Conservation (phyloP, 2,797 vertebrate genomes). For the Galagoides demidoff region DNA sequence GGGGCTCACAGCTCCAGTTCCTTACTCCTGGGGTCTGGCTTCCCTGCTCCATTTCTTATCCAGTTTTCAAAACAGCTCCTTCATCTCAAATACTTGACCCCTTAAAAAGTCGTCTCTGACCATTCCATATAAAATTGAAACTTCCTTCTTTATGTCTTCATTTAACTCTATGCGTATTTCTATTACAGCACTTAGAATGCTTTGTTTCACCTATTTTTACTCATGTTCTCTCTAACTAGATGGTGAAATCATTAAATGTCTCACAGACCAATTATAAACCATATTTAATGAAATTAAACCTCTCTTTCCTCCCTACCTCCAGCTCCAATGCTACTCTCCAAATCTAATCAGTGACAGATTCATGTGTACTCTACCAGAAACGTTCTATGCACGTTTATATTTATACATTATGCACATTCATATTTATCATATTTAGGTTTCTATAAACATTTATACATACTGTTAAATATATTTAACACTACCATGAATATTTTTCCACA, state of each 20-base stretch:
- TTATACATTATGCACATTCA: neutral
- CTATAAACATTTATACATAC: neutral
- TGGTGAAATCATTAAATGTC: neutral
- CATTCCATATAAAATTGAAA: neutral
- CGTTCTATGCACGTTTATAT: neutral
- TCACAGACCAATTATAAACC: neutral
- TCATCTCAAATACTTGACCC: neutral
- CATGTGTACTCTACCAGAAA: neutral
- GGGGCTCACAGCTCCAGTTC: neutral
- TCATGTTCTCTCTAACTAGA: neutral
- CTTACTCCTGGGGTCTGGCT: neutral
- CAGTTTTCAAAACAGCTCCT: neutral
- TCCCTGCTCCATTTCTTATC: neutral
- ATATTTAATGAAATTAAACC: neutral
- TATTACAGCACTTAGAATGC: neutral
- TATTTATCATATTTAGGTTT: neutral
- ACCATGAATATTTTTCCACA: neutral
- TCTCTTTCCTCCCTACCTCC: neutral
- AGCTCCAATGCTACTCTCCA: neutral
- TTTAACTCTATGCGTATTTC: neutral
- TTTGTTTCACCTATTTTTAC: neutral
- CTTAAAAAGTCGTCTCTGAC: slow-evolving; percentile 41
- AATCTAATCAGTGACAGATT: neutral
- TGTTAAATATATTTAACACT: neutral
- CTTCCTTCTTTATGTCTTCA: neutral